Percentiles rank a stretch among this genome's conserved stretches.
These are phyloP conservation scores for Montipora foliosa DNA, from an alignment of 64 coral and sea anemone species.

Conservation along the genomic window DNA sequence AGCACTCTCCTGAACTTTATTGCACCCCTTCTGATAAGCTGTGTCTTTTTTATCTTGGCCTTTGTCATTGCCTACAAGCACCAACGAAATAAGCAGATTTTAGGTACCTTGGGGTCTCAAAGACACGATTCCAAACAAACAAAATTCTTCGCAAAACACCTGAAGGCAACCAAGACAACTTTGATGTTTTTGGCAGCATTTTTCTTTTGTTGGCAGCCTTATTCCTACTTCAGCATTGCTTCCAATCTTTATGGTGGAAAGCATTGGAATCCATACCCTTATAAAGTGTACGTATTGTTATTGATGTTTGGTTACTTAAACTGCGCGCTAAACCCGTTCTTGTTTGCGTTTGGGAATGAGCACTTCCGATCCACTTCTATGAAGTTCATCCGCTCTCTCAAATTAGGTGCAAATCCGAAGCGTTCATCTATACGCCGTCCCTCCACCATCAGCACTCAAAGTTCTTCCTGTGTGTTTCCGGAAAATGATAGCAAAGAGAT, in stretches of 20 bases:
- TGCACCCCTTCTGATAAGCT: too few relatives aligned
- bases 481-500: slow-evolving; percentile 1
- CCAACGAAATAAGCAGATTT: too few relatives aligned
- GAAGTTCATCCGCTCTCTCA: background rate
- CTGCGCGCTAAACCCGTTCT: slow-evolving; percentile 61
- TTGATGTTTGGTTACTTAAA: slow-evolving; percentile 65
- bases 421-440: background rate
- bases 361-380: background rate
- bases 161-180: slow-evolving; percentile 68
- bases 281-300: slow-evolving; percentile 9
- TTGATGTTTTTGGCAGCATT: slow-evolving; percentile 59
- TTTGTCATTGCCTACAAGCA: too few relatives aligned
- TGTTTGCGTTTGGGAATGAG: slow-evolving; percentile 52
- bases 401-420: background rate
- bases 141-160: slow-evolving; percentile 27
- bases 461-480: background rate
- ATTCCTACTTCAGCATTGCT: background rate
- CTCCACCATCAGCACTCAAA: background rate
- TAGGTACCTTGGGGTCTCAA: too few relatives aligned
- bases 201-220: slow-evolving; percentile 69
- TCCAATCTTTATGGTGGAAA: background rate
- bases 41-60: too few relatives aligned
- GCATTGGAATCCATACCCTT: background rate
- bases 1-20: too few relatives aligned
- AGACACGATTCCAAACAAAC: too few relatives aligned